These are phyloP conservation scores for Nephrotoma guestfalica DNA, from an alignment of 2,888 invertebrate genomes.

Conservation along the genomic window DNA sequence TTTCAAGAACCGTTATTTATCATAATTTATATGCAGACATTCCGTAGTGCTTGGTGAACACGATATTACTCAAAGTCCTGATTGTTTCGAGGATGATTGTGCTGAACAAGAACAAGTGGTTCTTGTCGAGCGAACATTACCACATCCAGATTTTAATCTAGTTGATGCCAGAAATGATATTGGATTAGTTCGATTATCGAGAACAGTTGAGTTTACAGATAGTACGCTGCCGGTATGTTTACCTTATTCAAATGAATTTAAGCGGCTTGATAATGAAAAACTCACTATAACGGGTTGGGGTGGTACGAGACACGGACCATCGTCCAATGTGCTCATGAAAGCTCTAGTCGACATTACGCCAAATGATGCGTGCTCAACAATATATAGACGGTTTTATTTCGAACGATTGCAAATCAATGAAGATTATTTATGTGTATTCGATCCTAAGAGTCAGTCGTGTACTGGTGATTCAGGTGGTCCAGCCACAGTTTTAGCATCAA, in stretches of 20 bases:
- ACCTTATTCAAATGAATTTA: not conserved
- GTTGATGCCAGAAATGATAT: not conserved
- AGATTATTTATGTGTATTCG: not conserved
- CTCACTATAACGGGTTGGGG: not conserved
- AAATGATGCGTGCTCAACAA: not conserved
- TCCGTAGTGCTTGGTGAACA: slow-evolving; percentile 20
- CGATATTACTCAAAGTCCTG: slow-evolving; percentile 8
- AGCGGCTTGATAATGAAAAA: not conserved
- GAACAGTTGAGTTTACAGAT: not conserved
- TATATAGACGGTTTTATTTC: not conserved
- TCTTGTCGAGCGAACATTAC: not conserved
- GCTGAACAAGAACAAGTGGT: not conserved
- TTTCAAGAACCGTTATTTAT: too few species aligned
- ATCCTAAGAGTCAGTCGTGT: not conserved
- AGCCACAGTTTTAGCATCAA: not conserved
- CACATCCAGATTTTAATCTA: not conserved
- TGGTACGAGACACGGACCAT: not conserved
- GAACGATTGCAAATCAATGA: not conserved
- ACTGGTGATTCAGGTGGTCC: slow-evolving; percentile 5
- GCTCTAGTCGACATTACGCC: not conserved
- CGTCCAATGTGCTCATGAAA: not conserved
- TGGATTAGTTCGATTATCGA: not conserved
- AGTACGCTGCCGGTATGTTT: not conserved
- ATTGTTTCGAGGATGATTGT: slow-evolving; percentile 10
- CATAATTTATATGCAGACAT: not conserved